Evolutionary conservation across 2,113 vertebrate species (phyloP).

Genomic region (Pygoscelis antarcticus): DNA sequence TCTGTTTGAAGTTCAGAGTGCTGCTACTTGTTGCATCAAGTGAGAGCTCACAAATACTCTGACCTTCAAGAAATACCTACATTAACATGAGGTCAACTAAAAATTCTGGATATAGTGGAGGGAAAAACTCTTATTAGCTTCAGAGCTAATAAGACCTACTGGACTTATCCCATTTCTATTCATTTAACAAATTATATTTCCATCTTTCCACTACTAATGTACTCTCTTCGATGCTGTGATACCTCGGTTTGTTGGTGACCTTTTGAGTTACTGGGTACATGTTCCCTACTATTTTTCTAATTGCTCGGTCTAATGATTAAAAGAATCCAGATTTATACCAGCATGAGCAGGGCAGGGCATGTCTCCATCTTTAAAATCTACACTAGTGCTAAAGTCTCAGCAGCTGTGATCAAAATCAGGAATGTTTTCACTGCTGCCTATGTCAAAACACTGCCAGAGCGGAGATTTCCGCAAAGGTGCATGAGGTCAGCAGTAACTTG

Average conservation of each 20-base stretch:
- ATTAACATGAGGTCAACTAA: neutral
- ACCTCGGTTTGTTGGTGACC: neutral
- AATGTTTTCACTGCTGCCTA: slow-evolving; percentile 6
- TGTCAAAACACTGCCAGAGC: neutral
- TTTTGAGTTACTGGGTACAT: rapidly evolving
- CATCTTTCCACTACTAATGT: neutral
- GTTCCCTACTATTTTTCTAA: neutral
- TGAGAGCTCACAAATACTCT: neutral
- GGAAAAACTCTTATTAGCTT: neutral
- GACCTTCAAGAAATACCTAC: neutral
- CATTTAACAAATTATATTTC: neutral
- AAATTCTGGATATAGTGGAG: neutral
- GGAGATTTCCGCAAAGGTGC: neutral
- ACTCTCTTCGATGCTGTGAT: neutral
- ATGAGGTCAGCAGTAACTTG: neutral
- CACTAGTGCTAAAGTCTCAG: neutral
- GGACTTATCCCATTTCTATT: neutral
- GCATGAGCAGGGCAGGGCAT: neutral
- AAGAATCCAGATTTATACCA: neutral
- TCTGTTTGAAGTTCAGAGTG: neutral
- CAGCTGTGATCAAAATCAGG: neutral
- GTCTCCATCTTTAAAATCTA: neutral
- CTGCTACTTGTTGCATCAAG: neutral
- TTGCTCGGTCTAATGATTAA: neutral
- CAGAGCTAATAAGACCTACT: neutral